Evolutionary conservation across 2,113 vertebrate genomes (phyloP).

Genomic region (Dissostichus mawsoni): DNA sequence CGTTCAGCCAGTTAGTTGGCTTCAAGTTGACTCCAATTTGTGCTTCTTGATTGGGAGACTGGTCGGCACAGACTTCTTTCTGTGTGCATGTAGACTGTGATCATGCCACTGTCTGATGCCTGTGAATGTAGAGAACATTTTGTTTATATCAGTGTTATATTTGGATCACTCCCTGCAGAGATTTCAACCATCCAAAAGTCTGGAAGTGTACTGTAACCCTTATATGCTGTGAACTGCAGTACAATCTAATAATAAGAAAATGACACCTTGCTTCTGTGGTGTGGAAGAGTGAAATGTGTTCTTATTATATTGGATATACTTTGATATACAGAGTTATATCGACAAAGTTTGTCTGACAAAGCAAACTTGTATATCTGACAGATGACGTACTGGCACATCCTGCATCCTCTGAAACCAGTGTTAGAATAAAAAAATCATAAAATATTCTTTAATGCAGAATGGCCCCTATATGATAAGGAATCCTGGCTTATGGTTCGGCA

Average conservation of each 20-base stretch:
- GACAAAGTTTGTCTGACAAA: not conserved
- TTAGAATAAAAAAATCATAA: not conserved
- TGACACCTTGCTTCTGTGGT: not conserved
- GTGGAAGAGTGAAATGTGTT: too few species aligned
- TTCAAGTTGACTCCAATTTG: constrained; percentile 76
- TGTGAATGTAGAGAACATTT: constrained; percentile 19
- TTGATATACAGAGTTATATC: not conserved
- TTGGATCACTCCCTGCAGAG: not conserved
- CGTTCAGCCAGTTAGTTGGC: constrained; percentile 62
- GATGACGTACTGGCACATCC: not conserved
- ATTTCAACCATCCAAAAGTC: not conserved
- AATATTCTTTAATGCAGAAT: not conserved
- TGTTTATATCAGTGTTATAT: not conserved
- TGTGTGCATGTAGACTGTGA: constrained; percentile 40
- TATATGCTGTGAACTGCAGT: not conserved
- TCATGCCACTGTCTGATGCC: not conserved
- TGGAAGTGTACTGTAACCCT: not conserved
- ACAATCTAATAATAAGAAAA: not conserved
- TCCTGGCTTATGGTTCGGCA: too few species aligned
- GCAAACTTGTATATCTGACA: not conserved
- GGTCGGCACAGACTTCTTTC: constrained; percentile 38
- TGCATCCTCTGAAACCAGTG: not conserved
- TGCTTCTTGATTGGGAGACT: constrained; percentile 36
- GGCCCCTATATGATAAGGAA: not conserved
- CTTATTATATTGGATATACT: not conserved